Evolutionary conservation across 2,797 vertebrate genomes (phyloP).

Genomic region (Mustela erminea): DNA sequence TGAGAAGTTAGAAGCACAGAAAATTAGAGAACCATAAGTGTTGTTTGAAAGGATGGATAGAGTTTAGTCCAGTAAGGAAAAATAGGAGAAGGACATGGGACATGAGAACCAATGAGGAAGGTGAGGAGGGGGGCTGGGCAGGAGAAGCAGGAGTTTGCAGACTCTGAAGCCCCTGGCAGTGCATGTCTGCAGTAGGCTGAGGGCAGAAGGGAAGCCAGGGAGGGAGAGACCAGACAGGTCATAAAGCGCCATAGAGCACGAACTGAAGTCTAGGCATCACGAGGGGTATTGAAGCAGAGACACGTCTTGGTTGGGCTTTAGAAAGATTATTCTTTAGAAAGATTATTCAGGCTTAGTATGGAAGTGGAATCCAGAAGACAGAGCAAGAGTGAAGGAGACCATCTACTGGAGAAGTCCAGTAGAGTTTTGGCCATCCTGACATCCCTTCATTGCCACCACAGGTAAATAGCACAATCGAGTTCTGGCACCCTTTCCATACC

Average conservation of each 20-base stretch:
- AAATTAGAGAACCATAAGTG: background rate
- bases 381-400: background rate
- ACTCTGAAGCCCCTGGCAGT: too few relatives aligned
- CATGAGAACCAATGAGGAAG: background rate
- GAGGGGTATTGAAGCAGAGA: background rate
- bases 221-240: background rate
- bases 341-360: background rate
- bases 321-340: background rate
- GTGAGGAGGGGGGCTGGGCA: background rate
- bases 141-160: background rate
- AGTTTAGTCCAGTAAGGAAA: background rate
- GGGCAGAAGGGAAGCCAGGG: background rate
- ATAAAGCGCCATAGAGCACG: rapidly evolving
- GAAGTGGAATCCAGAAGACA: background rate
- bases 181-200: background rate
- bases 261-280: too few relatives aligned
- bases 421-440: background rate
- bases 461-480: background rate
- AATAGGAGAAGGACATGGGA: background rate
- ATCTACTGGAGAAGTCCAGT: too few relatives aligned
- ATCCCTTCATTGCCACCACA: background rate
- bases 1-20: background rate
- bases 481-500: background rate
- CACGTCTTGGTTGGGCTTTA: background rate
- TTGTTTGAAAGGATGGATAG: background rate